phyloP scores from a whole-genome alignment of 2,113 vertebrate species.

The Gymnobelideus leadbeateri region DNA sequence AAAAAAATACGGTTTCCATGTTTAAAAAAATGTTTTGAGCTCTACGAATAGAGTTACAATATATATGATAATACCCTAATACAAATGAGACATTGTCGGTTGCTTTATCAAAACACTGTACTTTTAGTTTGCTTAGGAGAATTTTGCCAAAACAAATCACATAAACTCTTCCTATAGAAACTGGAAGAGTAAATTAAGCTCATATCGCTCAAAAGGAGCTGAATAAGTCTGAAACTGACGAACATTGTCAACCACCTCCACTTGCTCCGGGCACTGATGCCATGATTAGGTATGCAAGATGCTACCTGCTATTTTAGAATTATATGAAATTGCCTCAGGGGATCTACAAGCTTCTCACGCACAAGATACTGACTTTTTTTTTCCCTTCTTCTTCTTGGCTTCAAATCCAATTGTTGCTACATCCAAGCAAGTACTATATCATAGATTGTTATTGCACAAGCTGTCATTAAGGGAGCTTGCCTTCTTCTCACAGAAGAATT shows the following conservation, averaged over 20 bases:
- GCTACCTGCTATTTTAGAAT: conserved; percentile 90
- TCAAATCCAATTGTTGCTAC: conserved; percentile 83
- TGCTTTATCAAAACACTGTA: conserved; percentile 58
- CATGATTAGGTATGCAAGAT: conserved; percentile 90
- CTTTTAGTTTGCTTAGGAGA: conserved; percentile 58
- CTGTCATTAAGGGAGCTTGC: conserved; percentile 85
- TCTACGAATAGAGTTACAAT: conserved; percentile 44
- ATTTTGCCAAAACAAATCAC: conserved; percentile 80
- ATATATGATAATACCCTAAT: conserved; percentile 45
- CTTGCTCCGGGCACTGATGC: conserved; percentile 87
- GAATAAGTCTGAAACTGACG: conserved; percentile 87
- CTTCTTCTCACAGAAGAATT: conserved; percentile 84
- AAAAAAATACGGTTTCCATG: not conserved
- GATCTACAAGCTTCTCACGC: conserved; percentile 90
- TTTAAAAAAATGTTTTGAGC: conserved; percentile 18
- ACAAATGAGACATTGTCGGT: conserved; percentile 61
- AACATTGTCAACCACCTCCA: conserved; percentile 87
- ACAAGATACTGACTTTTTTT: conserved; percentile 85
- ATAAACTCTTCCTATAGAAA: conserved; percentile 81
- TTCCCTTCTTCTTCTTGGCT: conserved; percentile 83
- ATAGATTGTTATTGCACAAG: conserved; percentile 86
- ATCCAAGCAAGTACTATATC: conserved; percentile 86
- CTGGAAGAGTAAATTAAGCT: conserved; percentile 84
- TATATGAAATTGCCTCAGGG: conserved; percentile 88
- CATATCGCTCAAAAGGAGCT: conserved; percentile 85